Conservation (phyloP, 2,888 invertebrate species). For the Loripinus fragilis region DNA sequence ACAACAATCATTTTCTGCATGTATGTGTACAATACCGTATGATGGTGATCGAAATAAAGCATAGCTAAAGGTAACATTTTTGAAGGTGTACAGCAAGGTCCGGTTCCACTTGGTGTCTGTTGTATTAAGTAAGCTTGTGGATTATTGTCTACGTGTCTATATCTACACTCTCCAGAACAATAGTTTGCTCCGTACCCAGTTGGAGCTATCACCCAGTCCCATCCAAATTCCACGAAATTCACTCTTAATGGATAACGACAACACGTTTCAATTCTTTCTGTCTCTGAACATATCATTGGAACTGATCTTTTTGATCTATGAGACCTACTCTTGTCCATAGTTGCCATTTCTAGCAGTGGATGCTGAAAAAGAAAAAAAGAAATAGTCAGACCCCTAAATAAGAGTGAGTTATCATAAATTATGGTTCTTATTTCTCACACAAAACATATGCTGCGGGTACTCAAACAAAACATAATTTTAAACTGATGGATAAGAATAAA, state of each 20-base stretch:
- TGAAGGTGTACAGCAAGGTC: constrained; percentile 96
- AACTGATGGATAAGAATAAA: too few relatives aligned
- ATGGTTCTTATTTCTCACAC: too few relatives aligned
- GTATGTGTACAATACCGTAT: constrained; percentile 86
- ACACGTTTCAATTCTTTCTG: constrained; percentile 92
- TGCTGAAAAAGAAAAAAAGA: constrained; percentile 63
- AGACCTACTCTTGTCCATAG: constrained; percentile 51
- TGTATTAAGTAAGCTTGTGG: constrained; percentile 95
- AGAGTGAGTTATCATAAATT: too few relatives aligned
- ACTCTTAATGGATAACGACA: constrained; percentile 97
- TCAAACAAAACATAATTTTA: too few relatives aligned
- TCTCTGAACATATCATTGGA: constrained; percentile 93
- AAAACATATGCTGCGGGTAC: too few relatives aligned
- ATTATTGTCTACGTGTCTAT: constrained; percentile 93
- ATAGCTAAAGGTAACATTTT: constrained; percentile 92
- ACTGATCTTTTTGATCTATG: constrained; percentile 88
- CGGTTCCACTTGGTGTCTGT: constrained; percentile 88
- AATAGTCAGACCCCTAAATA: too few relatives aligned
- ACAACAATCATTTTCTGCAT: constrained; percentile 77
- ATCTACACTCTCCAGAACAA: constrained; percentile 97
- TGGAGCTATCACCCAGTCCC: constrained; percentile 99
- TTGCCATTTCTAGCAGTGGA: constrained; percentile 74
- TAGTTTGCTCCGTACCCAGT: constrained; percentile 97
- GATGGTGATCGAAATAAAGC: constrained; percentile 94
- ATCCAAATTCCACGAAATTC: constrained; percentile 97